Conservation (phyloP, 1,140 invertebrate species). For the Temnothorax curvispinosus region DNA sequence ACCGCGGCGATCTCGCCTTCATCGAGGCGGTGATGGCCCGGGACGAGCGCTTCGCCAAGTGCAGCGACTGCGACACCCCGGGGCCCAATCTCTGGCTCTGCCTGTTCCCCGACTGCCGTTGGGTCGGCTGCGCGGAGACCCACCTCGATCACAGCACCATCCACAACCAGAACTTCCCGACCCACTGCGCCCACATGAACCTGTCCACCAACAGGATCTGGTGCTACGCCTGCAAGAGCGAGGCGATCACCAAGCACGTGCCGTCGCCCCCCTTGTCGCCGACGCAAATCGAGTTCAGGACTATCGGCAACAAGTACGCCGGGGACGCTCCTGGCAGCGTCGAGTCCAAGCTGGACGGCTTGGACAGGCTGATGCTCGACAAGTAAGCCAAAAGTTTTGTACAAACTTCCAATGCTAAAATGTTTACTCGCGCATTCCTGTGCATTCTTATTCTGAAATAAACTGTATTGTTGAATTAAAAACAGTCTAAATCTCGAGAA, state of each 20-base stretch:
- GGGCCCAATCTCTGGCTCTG: slow-evolving; percentile 95
- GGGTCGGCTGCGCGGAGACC: slow-evolving; percentile 92
- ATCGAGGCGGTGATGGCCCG: slow-evolving; percentile 77
- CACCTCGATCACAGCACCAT: slow-evolving; percentile 92
- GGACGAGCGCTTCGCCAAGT: slow-evolving; percentile 81
- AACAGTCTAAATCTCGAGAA: not conserved
- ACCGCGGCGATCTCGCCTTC: slow-evolving; percentile 77
- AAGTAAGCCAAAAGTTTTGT: slow-evolving; percentile 55
- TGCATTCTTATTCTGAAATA: not conserved
- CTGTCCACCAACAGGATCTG: slow-evolving; percentile 92
- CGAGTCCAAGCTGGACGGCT: slow-evolving; percentile 78
- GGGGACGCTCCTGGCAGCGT: slow-evolving; percentile 75
- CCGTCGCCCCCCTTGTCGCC: slow-evolving; percentile 76
- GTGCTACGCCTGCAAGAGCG: slow-evolving; percentile 93
- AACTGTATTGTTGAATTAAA: not conserved
- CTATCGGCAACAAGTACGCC: slow-evolving; percentile 75
- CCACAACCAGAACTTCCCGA: slow-evolving; percentile 90
- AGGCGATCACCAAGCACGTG: slow-evolving; percentile 88
- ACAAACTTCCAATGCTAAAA: not conserved
- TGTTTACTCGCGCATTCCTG: too few species aligned
- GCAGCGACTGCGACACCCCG: slow-evolving; percentile 80
- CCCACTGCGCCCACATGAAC: slow-evolving; percentile 94
- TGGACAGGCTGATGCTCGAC: slow-evolving; percentile 69
- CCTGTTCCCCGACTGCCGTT: slow-evolving; percentile 91
- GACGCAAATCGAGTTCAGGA: slow-evolving; percentile 81